Base-by-base conservation (phyloP, 2,113 vertebrate genomes). In the Psammodynastes pulverulentus region DNA sequence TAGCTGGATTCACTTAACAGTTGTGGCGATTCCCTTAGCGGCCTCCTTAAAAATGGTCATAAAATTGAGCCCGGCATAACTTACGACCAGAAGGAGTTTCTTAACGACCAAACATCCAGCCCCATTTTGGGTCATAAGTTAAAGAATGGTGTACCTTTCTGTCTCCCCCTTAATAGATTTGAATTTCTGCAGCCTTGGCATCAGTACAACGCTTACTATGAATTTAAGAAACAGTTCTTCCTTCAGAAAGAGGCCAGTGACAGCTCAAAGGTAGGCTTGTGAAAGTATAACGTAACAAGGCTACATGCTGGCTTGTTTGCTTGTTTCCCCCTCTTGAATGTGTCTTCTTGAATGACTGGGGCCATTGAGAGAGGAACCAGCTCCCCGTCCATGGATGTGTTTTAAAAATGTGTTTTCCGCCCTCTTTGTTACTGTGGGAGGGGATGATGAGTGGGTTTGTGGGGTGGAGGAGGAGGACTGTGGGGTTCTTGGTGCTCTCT, bases 201-300 rank as follows among this genome's bases (percentile, higher is more conserved):
- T 95, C 99, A 99, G 95, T 99, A 98, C 96, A 99, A 99, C 94
- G 97, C 98, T 58, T 99, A 99, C 95, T 99, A 99, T 2, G 99
- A 99, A 97, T 99, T 99, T 96, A 99, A 99, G 97, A 99, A 99
- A 96, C 98, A 99, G 93, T 99, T 99, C 97, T 99, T 99, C 97
- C 97, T 99, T 97, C 99, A 99, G 95, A 99, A 98, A 95, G 99
- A 99, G 97, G 98, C 97, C 2, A n/a, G 93, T 3, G 94, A 96
- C 34, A 92, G 92, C 26, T 24, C 95, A 43, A 97, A 98, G 97
- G 98, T 98, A 96, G 0, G 0, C 56, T 0, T 39, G 5, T 62
- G 3, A 10, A 90, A 46, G 6, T 52, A 17, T 53, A 8, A 54
- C 5, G 2, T 6, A 85, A 21, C 52, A 6, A 3, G 23, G 43